phyloP scores from a whole-genome alignment of 2,797 vertebrate genomes.

The Peromyscus melanophrys region DNA sequence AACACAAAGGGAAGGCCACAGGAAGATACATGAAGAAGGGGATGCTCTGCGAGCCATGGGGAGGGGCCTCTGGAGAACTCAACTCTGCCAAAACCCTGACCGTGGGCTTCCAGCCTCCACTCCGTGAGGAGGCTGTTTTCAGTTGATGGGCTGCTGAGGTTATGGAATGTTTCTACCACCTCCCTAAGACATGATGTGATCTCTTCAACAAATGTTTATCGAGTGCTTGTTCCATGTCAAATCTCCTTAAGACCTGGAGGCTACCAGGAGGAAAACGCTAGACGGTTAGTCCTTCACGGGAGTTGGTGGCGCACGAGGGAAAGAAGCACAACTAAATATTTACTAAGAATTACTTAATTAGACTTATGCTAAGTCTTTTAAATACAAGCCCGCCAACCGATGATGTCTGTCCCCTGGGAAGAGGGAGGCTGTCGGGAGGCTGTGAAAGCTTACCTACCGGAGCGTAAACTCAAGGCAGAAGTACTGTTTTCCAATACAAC shows the following conservation, averaged over 20 bases:
- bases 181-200: no score
- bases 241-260: neutral
- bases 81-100: neutral
- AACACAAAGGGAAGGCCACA: neutral
- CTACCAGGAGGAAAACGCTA: neutral
- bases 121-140: neutral
- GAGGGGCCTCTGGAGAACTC: neutral
- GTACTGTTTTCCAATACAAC: neutral
- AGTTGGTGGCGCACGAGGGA: neutral
- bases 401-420: slow-evolving; percentile 1
- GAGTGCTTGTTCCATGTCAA: neutral
- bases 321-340: neutral
- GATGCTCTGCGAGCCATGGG: fast-evolving
- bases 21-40: fast-evolving
- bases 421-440: neutral
- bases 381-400: neutral
- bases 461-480: neutral
- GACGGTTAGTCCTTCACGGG: neutral
- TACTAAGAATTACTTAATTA: slow-evolving; percentile 43
- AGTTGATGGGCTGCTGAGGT: neutral
- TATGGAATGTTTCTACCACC: neutral
- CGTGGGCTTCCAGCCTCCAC: neutral
- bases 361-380: neutral
- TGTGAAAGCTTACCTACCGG: neutral
- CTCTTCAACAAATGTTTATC: neutral